A percentile compares a stretch with the other conserved stretches of the same genome.
phyloP scores from a whole-genome alignment of 2,888 invertebrate genomes.

The Stegana nigrithorax region DNA sequence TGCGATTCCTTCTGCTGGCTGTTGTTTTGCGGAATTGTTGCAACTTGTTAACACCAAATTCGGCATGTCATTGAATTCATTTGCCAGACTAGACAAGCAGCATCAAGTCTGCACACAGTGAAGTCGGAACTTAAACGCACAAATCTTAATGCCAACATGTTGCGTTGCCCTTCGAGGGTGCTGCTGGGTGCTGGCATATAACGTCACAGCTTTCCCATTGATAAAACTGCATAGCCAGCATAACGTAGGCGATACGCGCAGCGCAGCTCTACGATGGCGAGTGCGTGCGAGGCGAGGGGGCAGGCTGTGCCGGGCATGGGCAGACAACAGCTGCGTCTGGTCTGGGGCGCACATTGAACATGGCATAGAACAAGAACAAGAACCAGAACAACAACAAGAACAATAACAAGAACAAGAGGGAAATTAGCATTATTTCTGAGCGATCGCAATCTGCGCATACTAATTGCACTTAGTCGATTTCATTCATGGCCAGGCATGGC shows the following conservation, averaged over 20 bases:
- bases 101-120: too few relatives aligned
- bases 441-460: slow-evolving; percentile 68
- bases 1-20: background rate
- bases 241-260: background rate
- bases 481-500: slow-evolving; percentile 33
- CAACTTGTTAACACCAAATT: slow-evolving; percentile 14
- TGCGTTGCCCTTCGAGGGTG: background rate
- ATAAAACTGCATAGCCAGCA: background rate
- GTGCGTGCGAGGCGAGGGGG: too few relatives aligned
- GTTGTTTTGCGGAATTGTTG: background rate
- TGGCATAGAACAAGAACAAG: slow-evolving; percentile 9
- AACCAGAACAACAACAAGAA: background rate
- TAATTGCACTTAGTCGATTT: slow-evolving; percentile 53
- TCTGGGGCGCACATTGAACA: too few relatives aligned
- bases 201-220: slow-evolving; percentile 6
- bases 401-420: slow-evolving; percentile 25
- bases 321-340: slow-evolving; percentile 1
- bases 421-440: slow-evolving; percentile 67
- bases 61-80: slow-evolving; percentile 4
- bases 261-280: too few relatives aligned
- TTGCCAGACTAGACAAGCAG: background rate
- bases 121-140: too few relatives aligned
- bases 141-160: too few relatives aligned
- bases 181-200: background rate
- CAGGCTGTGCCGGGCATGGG: background rate